Base-by-base conservation (phyloP, 2,888 invertebrate species). In the Cerastoderma edule region DNA sequence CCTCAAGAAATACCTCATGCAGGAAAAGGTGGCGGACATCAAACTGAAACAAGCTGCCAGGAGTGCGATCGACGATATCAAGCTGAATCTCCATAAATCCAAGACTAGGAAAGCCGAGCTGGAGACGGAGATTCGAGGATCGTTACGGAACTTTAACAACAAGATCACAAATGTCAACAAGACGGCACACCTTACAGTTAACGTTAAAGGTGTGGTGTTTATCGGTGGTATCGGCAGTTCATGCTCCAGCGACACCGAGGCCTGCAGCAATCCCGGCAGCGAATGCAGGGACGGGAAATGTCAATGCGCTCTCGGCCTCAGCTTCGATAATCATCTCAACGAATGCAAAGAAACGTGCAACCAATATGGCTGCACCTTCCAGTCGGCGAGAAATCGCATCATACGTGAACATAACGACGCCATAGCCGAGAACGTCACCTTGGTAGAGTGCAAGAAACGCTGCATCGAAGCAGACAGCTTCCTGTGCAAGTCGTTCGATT, bases 281-380 rank as follows among this genome's bases (percentile, higher is more conserved):
- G 80, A 75, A 53, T 80, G 80, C 66, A 53, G 80, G 8, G 67
- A 33, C 16, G 69, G 64, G 19, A 75, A 68, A 50, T 80, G 80
- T 30, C 80, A 80, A 56, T 80, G 80, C 46, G 19, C 53, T 4
- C 46, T 72, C 16, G 80, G 80, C 0, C 70, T 75, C 19, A 78
- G 80, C 56, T 80, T 75, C 33, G 39, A 75, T 53, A 67, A 33
- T 22, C 39, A 72, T 10, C 22, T 33, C 24, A 50, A 67, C 22
- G 30, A 56, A 8, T 80, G 80, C 33, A 70, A 53, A 3, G 48
- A 53, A 2, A 50, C 63, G 13, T 80, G 80, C 32, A 24, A 46
- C 0, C n/a, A 39, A 4, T 80, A 80, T 30, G 80, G 77, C 8
- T 50, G 32, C 22, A 75, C 72, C 1, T 80, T 71, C 56, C 80